Evolutionary conservation across 1,140 invertebrate genomes (phyloP).

Genomic region (Heterodera schachtii): DNA sequence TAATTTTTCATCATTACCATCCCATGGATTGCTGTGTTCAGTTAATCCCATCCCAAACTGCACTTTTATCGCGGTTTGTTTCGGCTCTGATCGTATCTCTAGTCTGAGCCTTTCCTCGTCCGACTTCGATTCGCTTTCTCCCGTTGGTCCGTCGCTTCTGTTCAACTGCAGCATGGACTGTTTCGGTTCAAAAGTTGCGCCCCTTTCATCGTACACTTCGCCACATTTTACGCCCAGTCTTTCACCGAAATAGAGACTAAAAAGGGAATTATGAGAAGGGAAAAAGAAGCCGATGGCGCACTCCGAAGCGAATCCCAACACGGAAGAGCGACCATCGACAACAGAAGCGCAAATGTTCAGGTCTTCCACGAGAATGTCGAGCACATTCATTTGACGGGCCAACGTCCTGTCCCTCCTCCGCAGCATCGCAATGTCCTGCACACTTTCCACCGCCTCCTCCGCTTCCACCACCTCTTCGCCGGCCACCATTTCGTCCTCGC

Average conservation of each 20-base stretch:
- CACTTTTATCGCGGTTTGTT: constrained; percentile 24
- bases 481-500: neutral
- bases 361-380: constrained; percentile 32
- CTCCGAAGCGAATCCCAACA: constrained; percentile 30
- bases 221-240: constrained; percentile 6
- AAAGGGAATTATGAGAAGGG: neutral
- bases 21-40: no score
- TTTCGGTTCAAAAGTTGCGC: neutral
- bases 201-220: constrained; percentile 25
- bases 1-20: neutral
- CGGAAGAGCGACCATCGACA: neutral
- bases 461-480: constrained; percentile 7
- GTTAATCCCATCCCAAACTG: neutral
- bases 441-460: constrained; percentile 16
- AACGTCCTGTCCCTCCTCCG: constrained; percentile 24
- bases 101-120: constrained; percentile 10
- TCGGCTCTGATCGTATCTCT: constrained; percentile 14
- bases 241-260: constrained; percentile 25
- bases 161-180: neutral
- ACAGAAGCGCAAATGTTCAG: constrained; percentile 15
- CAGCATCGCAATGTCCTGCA: constrained; percentile 2
- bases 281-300: constrained; percentile 11
- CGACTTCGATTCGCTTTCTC: neutral
- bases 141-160: neutral
- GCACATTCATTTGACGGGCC: constrained; percentile 31